Evolutionary conservation across 53 echinoderm and acorn worm species (phyloP), one percentile per base, ranked within the genome.

Genomic region (Stichopus horrens): DNA sequence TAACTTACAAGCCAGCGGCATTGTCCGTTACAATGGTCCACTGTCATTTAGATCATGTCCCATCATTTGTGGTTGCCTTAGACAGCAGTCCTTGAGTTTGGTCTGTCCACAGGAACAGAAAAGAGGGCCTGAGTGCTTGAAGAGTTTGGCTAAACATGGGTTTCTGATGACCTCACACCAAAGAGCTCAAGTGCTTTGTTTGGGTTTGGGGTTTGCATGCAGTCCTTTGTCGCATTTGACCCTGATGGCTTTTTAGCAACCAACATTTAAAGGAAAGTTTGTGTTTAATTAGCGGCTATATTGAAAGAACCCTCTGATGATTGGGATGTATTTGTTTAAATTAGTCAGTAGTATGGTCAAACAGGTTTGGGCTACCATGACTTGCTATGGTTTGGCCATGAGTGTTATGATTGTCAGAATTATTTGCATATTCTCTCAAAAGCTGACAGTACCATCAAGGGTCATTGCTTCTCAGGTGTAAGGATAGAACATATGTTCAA

Each of bases 221-320:
- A 53, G 53, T 79, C 79, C 20, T 52, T 79, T 79, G 79, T 79
- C 79, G n/a, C 53, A 37, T 5, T 79, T 55, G 79, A 7, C 79
- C 79, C 53, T 79, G 79, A 52, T 19, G 79, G 79, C 52, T 79
- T 79, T 79, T 79, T 79, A 79, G 79, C 79, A 53, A 79, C 54
- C 79, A 79, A 79, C 55, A 79, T 51, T 79, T 16, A 79, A 9
- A 8, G 4, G 52, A 79, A 63, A 19, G 53, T 54, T 10, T 54
- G 16, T 77, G 77, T 77, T 79, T 79, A 55, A 53, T 53, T 79
- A 19, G 53, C 7, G 79, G 79, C 6, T 13, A 16, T 11, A 75
- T 9, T 52, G 55, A n/a, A 54, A 79, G 53, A 52, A 52, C 55
- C 51, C 79, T 53, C 79, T 66, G 37, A 37, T 37, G 37, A 37